Conservation (phyloP, 1,140 invertebrate genomes). For the Plodia interpunctella region DNA sequence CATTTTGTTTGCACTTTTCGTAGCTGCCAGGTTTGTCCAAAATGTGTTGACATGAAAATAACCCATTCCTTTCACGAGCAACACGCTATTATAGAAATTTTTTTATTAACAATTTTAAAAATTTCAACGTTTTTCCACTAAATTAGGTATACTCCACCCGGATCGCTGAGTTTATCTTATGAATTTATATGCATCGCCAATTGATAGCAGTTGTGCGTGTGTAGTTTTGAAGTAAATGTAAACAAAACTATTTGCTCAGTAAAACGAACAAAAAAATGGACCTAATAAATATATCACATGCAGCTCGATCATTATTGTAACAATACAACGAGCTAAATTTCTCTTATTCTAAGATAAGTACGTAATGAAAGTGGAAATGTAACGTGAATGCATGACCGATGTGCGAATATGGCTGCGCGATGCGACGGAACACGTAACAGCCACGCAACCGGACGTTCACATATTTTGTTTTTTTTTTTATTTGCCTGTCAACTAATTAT, state of each 20-base stretch:
- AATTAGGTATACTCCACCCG: too few relatives aligned
- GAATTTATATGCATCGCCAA: too few relatives aligned
- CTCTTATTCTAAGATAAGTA: not conserved
- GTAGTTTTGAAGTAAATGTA: too few relatives aligned
- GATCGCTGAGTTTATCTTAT: too few relatives aligned
- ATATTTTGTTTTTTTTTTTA: constrained; percentile 6
- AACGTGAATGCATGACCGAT: not conserved
- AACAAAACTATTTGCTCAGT: too few relatives aligned
- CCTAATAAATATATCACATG: too few relatives aligned
- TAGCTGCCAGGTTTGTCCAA: too few relatives aligned
- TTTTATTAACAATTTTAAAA: not conserved
- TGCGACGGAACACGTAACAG: not conserved
- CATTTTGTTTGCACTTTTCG: too few relatives aligned
- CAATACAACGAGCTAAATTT: not conserved
- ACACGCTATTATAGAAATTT: not conserved
- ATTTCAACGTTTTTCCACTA: too few relatives aligned
- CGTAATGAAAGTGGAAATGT: not conserved
- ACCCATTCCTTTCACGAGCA: not conserved
- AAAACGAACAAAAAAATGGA: too few relatives aligned
- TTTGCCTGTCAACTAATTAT: constrained; percentile 8
- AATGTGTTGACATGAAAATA: not conserved
- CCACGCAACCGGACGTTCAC: not conserved
- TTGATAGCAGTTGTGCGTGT: too few relatives aligned
- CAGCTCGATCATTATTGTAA: not conserved
- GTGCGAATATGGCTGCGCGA: constrained; percentile 1